A percentile compares a stretch with the other conserved stretches of the same genome.
These are phyloP conservation scores for Eledona agricola DNA, from an alignment of 2,888 invertebrate genomes.

Conservation along the genomic window DNA sequence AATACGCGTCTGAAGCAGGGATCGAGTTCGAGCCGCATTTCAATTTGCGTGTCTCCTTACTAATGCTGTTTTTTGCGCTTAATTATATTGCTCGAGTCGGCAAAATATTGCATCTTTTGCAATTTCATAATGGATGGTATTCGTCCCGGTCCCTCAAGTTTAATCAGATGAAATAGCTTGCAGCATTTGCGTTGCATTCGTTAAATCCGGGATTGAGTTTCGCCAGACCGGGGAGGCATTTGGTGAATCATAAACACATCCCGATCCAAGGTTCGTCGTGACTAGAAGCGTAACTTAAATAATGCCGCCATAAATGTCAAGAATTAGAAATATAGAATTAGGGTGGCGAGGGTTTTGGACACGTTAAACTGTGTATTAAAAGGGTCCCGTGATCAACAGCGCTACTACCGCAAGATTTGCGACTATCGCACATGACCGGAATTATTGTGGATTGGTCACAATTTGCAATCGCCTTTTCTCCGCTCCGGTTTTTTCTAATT, in stretches of 20 bases:
- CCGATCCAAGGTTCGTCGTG: conserved; percentile 26
- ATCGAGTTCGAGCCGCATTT: too few relatives aligned
- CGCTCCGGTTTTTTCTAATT: too few relatives aligned
- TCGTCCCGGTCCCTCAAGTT: conserved; percentile 22
- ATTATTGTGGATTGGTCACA: too few relatives aligned
- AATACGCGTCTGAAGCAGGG: too few relatives aligned
- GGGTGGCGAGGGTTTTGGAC: conserved; percentile 45
- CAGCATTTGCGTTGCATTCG: conserved; percentile 17
- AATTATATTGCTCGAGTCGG: conserved; percentile 19
- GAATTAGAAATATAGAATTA: conserved; percentile 54
- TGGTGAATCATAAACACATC: conserved; percentile 35
- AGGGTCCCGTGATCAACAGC: conserved; percentile 36
- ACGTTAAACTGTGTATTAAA: conserved; percentile 45
- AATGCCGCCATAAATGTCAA: conserved; percentile 54
- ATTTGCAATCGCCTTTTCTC: too few relatives aligned
- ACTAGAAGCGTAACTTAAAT: conserved; percentile 42
- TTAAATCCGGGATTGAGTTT: conserved; percentile 21
- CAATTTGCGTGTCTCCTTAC: conserved; percentile 10
- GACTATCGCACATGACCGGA: too few relatives aligned
- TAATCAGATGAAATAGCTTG: conserved; percentile 19
- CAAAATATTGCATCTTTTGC: conserved; percentile 19
- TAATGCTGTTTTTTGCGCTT: conserved; percentile 19
- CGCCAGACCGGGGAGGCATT: conserved; percentile 20
- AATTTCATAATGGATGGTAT: conserved; percentile 30
- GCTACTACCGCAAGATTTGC: conserved; percentile 14